Evolutionary conservation across 2,113 vertebrate species (phyloP), one percentile per base, ranked within the genome.

Genomic region (Syngnathoides biaculeatus): DNA sequence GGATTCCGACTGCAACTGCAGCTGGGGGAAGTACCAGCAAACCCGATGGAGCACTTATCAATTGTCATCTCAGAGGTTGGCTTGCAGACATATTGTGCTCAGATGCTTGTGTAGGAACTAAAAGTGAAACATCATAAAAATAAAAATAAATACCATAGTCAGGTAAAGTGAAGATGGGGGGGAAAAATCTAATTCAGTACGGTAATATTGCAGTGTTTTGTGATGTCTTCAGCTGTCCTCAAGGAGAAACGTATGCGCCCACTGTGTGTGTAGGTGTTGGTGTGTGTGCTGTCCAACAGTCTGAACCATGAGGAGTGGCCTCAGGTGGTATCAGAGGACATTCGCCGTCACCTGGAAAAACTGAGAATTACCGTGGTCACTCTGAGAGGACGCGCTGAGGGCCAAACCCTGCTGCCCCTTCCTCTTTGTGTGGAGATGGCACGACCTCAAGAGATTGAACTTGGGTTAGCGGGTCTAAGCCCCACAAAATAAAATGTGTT

Each of bases 41-140:
- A 87, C 17, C 87, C 93, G 64, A 85, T 93, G 87, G 92, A 93
- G 66, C 92, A 93, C 61, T 79, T 92, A 1, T 86, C 90, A 24
- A 62, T 93, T 27, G 74, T 93, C 67, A 89, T 93, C 72, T 89
- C 82, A 65, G 90, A 94, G 90, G 88, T 92, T 74, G 22, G 52
- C 22, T 53, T 53, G 52, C 10, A 2, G n/a, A 24, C 52, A 24
- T 24, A 24, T 1, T 3, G 0, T 43, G 42, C n/a, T n/a, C n/a
- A n/a, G n/a, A n/a, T n/a, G n/a, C n/a, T n/a, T n/a, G n/a, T n/a
- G 30, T 35, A 35, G 30, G 30, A 35, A 6, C 30, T 35, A 35
- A 35, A 35, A 35, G 30, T 35, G 6, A 35, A 35, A 35, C 3
- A 6, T 35, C 3, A 35, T 35, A 3, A 35, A 6, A n/a, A n/a